Base-by-base conservation (phyloP, 2,888 invertebrate genomes). In the Pterostichus madidus region DNA sequence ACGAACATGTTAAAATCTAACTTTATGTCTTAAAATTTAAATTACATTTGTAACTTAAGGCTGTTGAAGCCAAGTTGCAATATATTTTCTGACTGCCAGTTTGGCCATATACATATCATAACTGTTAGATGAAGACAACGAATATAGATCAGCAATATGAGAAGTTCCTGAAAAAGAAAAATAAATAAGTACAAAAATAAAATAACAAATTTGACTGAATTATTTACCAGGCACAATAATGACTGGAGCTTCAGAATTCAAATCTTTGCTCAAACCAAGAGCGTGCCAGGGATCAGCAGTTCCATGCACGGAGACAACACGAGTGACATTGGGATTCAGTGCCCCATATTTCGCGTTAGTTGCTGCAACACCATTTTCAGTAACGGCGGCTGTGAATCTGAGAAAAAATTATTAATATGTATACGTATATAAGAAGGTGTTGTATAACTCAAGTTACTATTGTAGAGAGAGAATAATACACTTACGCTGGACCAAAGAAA, bases 241-340 rank as follows among this genome's bases (percentile, higher is more conserved):
- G 24, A 86, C 86, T 6, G 87, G 87, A 6, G 86, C 84, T 31
- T 84, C 83, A 31, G 80, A 61, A 59, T 84, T 84, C 2, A 82
- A 84, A 85, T 91, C 91, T 85, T 91, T 88, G 10, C 91, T 87
- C 15, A 93, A 87, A 8, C 93, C 91, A 1, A 93, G 88, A 44
- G 88, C 88, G 85, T 92, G 91, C 92, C 93, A 93, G 1, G 93
- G 93, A 87, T 93, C 93, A 71, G 92, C n/a, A n/a, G n/a, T n/a
- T n/a, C n/a, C n/a, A n/a, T n/a, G n/a, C n/a, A n/a, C n/a, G n/a
- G n/a, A n/a, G n/a, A n/a, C n/a, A n/a, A n/a, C n/a, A n/a, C n/a
- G n/a, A n/a, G n/a, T n/a, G n/a, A n/a, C n/a, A n/a, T n/a, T n/a
- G n/a, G n/a, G n/a, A n/a, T n/a, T n/a, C n/a, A n/a, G n/a, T n/a